phyloP scores from a whole-genome alignment of 2,888 invertebrate species.

The Chydorus sphaericus region DNA sequence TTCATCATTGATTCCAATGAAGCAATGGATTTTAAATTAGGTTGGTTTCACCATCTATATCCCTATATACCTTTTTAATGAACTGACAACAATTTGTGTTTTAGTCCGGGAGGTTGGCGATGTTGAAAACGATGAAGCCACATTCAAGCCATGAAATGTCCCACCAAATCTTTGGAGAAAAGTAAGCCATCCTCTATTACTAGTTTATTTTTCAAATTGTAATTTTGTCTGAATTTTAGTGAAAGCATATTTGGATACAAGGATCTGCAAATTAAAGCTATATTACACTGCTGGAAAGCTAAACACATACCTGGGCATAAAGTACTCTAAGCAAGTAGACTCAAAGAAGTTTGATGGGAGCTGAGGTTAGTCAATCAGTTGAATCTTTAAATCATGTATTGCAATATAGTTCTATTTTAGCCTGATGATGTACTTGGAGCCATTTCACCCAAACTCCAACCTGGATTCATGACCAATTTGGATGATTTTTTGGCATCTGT shows the following conservation, averaged over 20 bases:
- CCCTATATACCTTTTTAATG: no score
- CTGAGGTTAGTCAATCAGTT: slow-evolving; percentile 27
- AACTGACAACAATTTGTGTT: slow-evolving; percentile 2
- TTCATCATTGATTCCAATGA: slow-evolving; percentile 41
- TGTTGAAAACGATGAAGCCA: slow-evolving; percentile 44
- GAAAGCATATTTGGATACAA: slow-evolving; percentile 91
- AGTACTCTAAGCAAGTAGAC: slow-evolving; percentile 50
- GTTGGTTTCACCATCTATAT: slow-evolving; percentile 25
- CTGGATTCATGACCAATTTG: slow-evolving; percentile 51
- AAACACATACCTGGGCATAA: slow-evolving; percentile 61
- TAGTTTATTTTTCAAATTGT: neutral
- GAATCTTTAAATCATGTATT: neutral
- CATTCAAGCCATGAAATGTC: slow-evolving; percentile 74
- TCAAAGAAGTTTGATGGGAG: slow-evolving; percentile 32
- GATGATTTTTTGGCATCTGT: slow-evolving; percentile 54
- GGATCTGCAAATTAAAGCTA: slow-evolving; percentile 57
- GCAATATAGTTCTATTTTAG: slow-evolving; percentile 24
- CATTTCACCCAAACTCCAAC: slow-evolving; percentile 50
- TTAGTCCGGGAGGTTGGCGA: slow-evolving; percentile 45
- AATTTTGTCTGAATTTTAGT: slow-evolving; percentile 28
- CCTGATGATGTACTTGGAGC: slow-evolving; percentile 60
- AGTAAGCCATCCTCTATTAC: slow-evolving; percentile 28
- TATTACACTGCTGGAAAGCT: slow-evolving; percentile 68
- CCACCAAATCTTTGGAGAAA: slow-evolving; percentile 83
- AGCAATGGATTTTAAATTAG: slow-evolving; percentile 40